Base-by-base conservation (phyloP, 2,888 invertebrate genomes). In the Rhagonycha fulva region DNA sequence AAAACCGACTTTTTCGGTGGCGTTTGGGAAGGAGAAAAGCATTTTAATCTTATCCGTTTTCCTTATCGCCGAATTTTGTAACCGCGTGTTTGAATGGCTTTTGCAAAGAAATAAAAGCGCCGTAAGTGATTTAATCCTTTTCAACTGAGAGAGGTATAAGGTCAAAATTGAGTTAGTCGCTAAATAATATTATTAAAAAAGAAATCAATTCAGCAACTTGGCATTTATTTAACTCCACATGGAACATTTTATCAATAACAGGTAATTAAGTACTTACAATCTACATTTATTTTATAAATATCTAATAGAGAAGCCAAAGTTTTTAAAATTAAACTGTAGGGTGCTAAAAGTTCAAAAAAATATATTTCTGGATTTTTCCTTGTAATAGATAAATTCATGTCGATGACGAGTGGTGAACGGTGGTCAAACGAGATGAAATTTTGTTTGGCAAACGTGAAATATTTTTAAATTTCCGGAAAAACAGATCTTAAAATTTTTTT, bases 231-330 rank as follows among this genome's bases (percentile, higher is more conserved):
- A 66, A 66, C 63, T 66, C 63, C 63, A 66, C 63, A 66, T 66
- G 63, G 24, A 66, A 66, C 63, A 66, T 66, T 66, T 66, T 66
- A 66, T 66, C 26, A 66, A 66, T 66, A 66, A 66, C 63, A 66
- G 63, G 63, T 47, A 47, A 47, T 47, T 47, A 47, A 47, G 47
- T 47, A 47, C 47, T 47, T 47, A 47, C n/a, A 47, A n/a, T 47
- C 47, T 47, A 47, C 47, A 47, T 47, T 47, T 47, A 47, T 47
- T 47, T 47, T 47, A 47, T 47, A 47, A 47, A n/a, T 47, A 47
- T 47, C n/a, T 47, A 47, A 47, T 47, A 47, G 47, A 47, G 47
- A 47, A 47, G 47, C 47, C n/a, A n/a, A 47, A 47, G n/a, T 47
- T 47, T 4, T 47, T 47, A 47, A 47, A 47, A 47, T n/a, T 47